A percentile compares a stretch with the other conserved stretches of the same genome.
phyloP scores from a whole-genome alignment of 2,113 vertebrate species.

The Apteryx mantelli region DNA sequence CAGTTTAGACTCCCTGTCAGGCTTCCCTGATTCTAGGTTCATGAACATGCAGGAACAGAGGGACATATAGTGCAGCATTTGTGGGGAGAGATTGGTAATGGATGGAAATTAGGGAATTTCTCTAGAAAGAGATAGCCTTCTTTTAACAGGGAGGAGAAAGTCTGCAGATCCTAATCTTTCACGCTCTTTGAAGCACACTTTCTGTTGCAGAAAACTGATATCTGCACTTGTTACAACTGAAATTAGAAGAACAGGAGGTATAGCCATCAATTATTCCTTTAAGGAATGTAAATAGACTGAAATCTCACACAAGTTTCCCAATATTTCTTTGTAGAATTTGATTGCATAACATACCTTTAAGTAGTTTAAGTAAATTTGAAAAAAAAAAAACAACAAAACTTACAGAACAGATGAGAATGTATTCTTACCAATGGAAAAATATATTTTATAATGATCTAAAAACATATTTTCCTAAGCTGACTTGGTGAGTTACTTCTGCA shows the following conservation, averaged over 20 bases:
- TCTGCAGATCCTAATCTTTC: neutral
- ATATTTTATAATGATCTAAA: neutral
- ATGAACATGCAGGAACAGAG: neutral
- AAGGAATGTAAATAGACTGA: neutral
- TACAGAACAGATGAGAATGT: neutral
- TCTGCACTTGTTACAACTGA: neutral
- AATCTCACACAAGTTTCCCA: neutral
- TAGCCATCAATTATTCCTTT: neutral
- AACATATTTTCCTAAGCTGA: neutral
- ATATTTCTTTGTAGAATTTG: neutral
- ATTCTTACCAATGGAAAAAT: neutral
- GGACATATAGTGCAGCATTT: neutral
- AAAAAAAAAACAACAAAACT: neutral
- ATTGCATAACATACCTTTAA: neutral
- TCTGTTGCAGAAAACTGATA: neutral
- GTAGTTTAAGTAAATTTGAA: neutral
- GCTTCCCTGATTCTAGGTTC: neutral
- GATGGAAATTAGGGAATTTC: slow-evolving; percentile 1
- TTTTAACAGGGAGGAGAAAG: neutral
- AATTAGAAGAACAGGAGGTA: neutral
- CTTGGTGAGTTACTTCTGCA: neutral
- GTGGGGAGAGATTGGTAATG: neutral
- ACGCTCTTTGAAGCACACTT: neutral
- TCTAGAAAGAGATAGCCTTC: neutral
- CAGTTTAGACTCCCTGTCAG: neutral